Evolutionary conservation across 2,888 invertebrate species (phyloP), one percentile per base, ranked within the genome.

Genomic region (Polyommatus iphigenia): DNA sequence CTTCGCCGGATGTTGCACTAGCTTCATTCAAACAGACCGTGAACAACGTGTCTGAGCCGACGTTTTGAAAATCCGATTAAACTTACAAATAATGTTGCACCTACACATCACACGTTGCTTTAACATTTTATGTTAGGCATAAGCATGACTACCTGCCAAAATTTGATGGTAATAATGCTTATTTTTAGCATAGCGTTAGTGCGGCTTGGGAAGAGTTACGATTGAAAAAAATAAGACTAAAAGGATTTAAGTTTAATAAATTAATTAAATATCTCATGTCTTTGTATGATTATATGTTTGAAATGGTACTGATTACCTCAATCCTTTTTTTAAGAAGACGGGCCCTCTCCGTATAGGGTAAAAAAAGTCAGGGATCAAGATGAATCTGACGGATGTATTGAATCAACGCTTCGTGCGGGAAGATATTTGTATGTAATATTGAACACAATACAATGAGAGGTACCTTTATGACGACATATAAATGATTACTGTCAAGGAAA

Each of bases 1-100:
- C 15, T 73, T 24, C 78, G 78, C 77, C 71, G 32, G 76, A 78
- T 36, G 57, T 41, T 57, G 20, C 59, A 36, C n/a, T 59, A n/a
- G 59, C 18, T 67, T 32, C 20, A 71, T 36, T 72, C 71, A 77
- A 73, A 73, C 73, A 41, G 41, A 41, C 36, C 36, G 72, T 41
- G 73, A 41, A 73, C 24, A 46, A 20, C 41, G 20, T 41, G 73
- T 73, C 41, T 73, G 41, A 73, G 41, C 32, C 46, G 73, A 73
- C 29, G 29, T 67, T 67, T 67, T 32, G 29, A 67, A 29, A 32
- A 67, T 15, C 5, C 15, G 18, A 32, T 67, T 67, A 18, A 29
- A 67, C 29, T 6, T 18, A 67, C 29, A 29, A 24, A 67, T 6
- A 3, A 54, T 54, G 15, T 18, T 67, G 4, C 24, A 62, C 10